These are phyloP conservation scores for Agonum fuliginosum DNA, from an alignment of 2,888 invertebrate species.

Conservation along the genomic window DNA sequence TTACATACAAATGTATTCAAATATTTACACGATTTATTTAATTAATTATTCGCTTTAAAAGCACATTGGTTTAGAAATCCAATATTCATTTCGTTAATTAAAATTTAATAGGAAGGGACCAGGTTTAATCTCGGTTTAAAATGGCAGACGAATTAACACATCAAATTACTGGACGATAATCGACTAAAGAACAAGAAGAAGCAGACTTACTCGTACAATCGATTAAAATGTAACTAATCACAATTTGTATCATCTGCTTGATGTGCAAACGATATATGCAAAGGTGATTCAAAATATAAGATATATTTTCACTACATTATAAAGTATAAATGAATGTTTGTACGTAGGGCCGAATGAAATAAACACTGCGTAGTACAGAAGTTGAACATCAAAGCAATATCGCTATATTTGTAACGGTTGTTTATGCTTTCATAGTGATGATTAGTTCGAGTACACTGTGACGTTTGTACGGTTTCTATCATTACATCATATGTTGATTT, in stretches of 20 bases:
- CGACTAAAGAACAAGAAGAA: no score
- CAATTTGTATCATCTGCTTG: no score
- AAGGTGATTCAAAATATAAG: no score
- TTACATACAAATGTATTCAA: no score
- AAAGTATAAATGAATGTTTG: no score
- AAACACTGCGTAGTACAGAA: neutral
- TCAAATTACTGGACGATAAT: conserved; percentile 38
- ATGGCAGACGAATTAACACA: conserved; percentile 38
- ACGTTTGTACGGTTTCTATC: no score
- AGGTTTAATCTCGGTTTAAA: conserved; percentile 41
- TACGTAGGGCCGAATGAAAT: neutral
- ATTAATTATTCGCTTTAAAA: neutral
- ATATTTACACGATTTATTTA: no score
- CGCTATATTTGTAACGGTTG: conserved; percentile 32
- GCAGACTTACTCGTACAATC: no score
- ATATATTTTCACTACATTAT: no score
- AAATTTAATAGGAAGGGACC: conserved; percentile 15
- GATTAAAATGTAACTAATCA: no score
- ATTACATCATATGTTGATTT: no score
- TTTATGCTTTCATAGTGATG: conserved; percentile 10
- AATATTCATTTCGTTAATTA: conserved; percentile 46
- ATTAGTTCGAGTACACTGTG: conserved; percentile 23
- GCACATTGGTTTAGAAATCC: conserved; percentile 1
- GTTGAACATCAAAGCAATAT: neutral
- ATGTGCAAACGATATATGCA: no score